phyloP scores from a whole-genome alignment of 2,113 vertebrate genomes.

The Vulpes vulpes region DNA sequence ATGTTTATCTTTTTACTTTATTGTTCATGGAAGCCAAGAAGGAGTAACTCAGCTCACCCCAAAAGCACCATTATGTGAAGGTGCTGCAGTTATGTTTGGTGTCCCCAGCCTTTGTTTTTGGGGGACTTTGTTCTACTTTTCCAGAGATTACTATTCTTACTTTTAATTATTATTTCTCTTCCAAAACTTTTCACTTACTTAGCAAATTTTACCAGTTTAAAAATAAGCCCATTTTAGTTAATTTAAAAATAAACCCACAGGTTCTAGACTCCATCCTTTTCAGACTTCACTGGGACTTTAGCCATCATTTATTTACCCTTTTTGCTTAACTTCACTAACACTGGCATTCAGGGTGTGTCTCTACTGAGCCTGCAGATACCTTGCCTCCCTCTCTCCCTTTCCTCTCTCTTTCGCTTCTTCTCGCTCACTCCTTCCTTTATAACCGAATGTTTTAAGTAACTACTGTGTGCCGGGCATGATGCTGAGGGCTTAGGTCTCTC shows the following conservation, averaged over 20 bases:
- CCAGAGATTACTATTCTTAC: not conserved
- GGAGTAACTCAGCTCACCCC: not conserved
- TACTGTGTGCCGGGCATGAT: not conserved
- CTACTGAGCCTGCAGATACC: not conserved
- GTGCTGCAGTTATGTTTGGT: not conserved
- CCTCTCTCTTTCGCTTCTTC: not conserved
- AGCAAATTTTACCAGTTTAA: not conserved
- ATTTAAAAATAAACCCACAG: constrained; percentile 17
- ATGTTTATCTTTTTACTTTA: constrained; percentile 25
- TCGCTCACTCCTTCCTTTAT: not conserved
- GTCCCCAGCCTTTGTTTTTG: not conserved
- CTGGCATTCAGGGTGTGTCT: not conserved
- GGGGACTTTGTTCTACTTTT: not conserved
- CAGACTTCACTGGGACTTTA: not conserved
- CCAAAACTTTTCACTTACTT: not conserved
- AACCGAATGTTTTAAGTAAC: not conserved
- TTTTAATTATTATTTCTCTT: not conserved
- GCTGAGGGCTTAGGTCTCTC: not conserved
- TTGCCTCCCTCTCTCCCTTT: not conserved
- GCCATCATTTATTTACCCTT: not conserved
- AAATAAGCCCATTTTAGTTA: constrained; percentile 4
- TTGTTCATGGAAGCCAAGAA: not conserved
- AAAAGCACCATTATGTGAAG: not conserved
- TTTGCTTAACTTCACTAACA: not conserved
- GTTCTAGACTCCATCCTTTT: not conserved